phyloP scores from a whole-genome alignment of 2,888 invertebrate genomes.

The Drosophila setosimentum region DNA sequence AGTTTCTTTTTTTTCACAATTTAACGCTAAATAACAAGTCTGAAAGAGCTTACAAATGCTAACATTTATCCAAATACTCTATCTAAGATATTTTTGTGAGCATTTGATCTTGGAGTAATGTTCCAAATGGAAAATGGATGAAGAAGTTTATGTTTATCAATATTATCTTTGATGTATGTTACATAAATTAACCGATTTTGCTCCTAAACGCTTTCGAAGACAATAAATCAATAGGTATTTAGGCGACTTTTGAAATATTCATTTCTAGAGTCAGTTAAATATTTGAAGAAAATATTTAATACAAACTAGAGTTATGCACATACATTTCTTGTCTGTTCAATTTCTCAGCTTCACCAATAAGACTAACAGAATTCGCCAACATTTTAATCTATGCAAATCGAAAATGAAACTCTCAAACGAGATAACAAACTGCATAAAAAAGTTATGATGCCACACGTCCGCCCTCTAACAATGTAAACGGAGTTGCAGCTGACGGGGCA shows the following conservation, averaged over 20 bases:
- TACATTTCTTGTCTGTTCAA: too few species aligned
- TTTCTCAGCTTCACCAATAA: background rate
- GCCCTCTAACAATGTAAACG: background rate
- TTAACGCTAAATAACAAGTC: conserved; percentile 33
- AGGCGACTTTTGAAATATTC: background rate
- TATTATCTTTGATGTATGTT: background rate
- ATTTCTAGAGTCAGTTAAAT: background rate
- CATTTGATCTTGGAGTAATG: too few species aligned
- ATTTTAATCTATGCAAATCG: conserved; percentile 1
- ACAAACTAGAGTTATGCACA: background rate
- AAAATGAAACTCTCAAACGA: background rate
- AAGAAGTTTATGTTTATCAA: background rate
- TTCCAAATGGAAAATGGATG: background rate
- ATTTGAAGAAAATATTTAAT: background rate
- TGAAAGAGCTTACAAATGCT: background rate
- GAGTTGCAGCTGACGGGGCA: background rate
- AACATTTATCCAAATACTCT: conserved; percentile 21
- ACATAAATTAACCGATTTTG: background rate
- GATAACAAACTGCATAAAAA: conserved; percentile 6
- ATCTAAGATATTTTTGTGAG: background rate
- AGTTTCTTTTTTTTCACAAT: conserved; percentile 17
- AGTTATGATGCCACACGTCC: background rate
- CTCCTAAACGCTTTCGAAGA: background rate
- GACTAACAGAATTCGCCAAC: background rate
- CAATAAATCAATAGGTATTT: background rate